phyloP scores from a whole-genome alignment of 2,888 invertebrate genomes.

The Cantharis rufa region DNA sequence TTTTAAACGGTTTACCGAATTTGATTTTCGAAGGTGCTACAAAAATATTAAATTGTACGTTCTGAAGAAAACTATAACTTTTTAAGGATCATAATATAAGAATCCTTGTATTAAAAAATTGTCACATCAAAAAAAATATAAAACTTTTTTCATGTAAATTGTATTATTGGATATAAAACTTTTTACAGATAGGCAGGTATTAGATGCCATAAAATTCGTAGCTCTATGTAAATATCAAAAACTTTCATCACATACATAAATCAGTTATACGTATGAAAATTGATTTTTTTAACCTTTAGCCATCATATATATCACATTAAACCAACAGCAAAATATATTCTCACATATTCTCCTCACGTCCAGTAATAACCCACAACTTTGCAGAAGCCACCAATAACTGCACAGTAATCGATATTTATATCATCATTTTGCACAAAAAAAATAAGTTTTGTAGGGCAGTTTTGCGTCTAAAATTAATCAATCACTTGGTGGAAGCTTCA shows the following conservation, averaged over 20 bases:
- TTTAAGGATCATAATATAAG: background rate
- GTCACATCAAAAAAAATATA: background rate
- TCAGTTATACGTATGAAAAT: background rate
- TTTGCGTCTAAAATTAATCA: background rate
- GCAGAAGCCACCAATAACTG: background rate
- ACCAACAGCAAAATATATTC: background rate
- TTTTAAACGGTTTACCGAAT: background rate
- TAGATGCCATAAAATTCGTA: background rate
- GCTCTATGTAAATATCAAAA: background rate
- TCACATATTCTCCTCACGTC: background rate
- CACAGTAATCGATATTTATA: conserved; percentile 4
- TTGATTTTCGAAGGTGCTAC: background rate
- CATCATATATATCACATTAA: background rate
- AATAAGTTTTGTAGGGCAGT: background rate
- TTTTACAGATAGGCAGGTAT: background rate
- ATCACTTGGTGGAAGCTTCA: background rate
- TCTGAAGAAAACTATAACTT: background rate
- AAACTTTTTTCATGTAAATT: background rate
- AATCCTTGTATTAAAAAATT: background rate
- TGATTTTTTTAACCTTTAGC: background rate
- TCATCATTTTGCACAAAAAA: background rate
- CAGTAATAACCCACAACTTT: conserved; percentile 1
- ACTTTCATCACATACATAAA: background rate
- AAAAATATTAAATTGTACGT: background rate
- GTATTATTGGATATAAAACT: background rate